These are phyloP conservation scores for Glyphotaelius pellucidus DNA, from an alignment of 2,888 invertebrate species.

Conservation along the genomic window DNA sequence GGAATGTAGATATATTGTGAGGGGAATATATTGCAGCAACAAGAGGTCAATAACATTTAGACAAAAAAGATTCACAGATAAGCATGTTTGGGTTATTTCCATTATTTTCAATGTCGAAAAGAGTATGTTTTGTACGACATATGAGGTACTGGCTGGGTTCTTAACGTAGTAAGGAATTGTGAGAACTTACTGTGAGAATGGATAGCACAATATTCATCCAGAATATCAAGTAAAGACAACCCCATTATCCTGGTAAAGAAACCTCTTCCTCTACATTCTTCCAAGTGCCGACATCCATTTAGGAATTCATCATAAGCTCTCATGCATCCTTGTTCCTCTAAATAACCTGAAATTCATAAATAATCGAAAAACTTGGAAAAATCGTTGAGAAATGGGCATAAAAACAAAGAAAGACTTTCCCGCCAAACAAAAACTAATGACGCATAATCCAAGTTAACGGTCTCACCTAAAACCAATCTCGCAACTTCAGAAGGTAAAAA, in stretches of 20 bases:
- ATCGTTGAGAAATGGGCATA: constrained; percentile 1
- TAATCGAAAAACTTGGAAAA: constrained; percentile 12
- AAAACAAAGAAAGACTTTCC: constrained; percentile 56
- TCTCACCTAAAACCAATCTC: constrained; percentile 63
- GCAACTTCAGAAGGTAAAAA: constrained; percentile 64
- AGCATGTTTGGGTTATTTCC: neutral
- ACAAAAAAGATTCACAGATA: neutral
- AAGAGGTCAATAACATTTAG: neutral
- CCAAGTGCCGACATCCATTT: constrained; percentile 75
- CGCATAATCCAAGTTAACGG: constrained; percentile 56
- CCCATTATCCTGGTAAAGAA: constrained; percentile 71
- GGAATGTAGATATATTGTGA: neutral
- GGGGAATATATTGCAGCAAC: neutral
- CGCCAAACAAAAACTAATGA: constrained; percentile 60
- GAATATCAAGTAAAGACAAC: constrained; percentile 73
- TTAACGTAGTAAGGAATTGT: neutral
- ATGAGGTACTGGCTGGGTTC: neutral
- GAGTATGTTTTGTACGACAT: neutral
- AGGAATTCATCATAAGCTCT: constrained; percentile 76
- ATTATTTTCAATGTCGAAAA: neutral
- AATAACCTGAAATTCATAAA: constrained; percentile 71
- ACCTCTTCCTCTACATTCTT: constrained; percentile 76
- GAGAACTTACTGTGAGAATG: constrained; percentile 74
- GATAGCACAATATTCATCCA: constrained; percentile 76
- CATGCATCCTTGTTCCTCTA: constrained; percentile 75